Evolutionary conservation across 2,888 invertebrate species (phyloP).

Genomic region (Agrypnus murinus): DNA sequence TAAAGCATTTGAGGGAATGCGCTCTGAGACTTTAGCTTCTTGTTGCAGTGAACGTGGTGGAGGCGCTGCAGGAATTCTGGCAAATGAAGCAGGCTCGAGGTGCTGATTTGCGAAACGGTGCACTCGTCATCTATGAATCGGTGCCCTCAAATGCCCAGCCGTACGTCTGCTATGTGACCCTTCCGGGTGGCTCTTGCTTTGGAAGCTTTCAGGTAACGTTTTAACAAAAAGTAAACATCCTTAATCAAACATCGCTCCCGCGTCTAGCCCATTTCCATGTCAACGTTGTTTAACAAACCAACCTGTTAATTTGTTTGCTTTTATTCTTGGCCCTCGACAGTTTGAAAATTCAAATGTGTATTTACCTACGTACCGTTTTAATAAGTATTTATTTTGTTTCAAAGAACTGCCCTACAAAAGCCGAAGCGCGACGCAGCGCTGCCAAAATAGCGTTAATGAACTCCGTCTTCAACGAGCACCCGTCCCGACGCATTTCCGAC

Average conservation of each 20-base stretch:
- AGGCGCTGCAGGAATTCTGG: conserved; percentile 97
- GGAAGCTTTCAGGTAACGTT: conserved; percentile 86
- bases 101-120: conserved; percentile 89
- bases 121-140: conserved; percentile 95
- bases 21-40: conserved; percentile 49
- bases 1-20: conserved; percentile 46
- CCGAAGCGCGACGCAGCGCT: conserved; percentile 94
- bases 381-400: conserved; percentile 34
- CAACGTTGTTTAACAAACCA: conserved; percentile 43
- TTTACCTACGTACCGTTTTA: conserved; percentile 30
- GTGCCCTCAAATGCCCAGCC: conserved; percentile 93
- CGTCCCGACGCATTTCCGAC: conserved; percentile 92
- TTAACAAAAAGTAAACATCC: conserved; percentile 43
- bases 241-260: conserved; percentile 36
- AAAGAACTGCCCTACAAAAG: conserved; percentile 95
- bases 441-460: conserved; percentile 98
- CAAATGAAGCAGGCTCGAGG: conserved; percentile 95
- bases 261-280: conserved; percentile 40
- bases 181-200: conserved; percentile 96
- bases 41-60: conserved; percentile 91
- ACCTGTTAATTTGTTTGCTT: conserved; percentile 49
- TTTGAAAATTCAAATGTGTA: conserved; percentile 13
- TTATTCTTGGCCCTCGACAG: conserved; percentile 17
- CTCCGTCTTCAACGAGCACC: conserved; percentile 97
- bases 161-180: conserved; percentile 95